phyloP scores from a whole-genome alignment of 2,113 vertebrate genomes.

The Etheostoma cragini region DNA sequence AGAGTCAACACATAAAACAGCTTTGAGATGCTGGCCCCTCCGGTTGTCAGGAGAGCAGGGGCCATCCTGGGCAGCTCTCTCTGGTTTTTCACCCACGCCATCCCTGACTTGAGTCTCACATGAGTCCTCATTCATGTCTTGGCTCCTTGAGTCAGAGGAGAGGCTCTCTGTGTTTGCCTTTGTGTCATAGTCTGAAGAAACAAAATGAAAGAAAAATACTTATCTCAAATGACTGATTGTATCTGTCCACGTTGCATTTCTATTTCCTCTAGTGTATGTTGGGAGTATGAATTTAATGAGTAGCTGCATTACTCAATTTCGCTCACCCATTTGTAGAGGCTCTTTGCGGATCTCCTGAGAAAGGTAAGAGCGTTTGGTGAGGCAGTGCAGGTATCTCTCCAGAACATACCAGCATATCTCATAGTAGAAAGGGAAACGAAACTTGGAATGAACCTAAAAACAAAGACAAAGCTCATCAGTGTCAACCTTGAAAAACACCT shows the following conservation, averaged over 20 bases:
- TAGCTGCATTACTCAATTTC: not conserved
- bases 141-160: conserved; percentile 89
- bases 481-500: not conserved
- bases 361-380: conserved; percentile 93
- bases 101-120: conserved; percentile 86
- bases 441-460: conserved; percentile 94
- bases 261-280: not conserved
- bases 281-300: too few species aligned
- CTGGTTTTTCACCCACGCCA: conserved; percentile 79
- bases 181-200: conserved; percentile 85
- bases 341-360: conserved; percentile 89
- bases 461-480: conserved; percentile 12
- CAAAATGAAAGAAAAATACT: not conserved
- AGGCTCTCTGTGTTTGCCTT: conserved; percentile 90
- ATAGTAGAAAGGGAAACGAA: conserved; percentile 98
- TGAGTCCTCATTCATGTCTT: conserved; percentile 93
- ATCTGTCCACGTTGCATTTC: not conserved
- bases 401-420: conserved; percentile 99
- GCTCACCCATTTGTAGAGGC: conserved; percentile 89
- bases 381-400: conserved; percentile 94
- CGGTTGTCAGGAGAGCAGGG: conserved; percentile 85
- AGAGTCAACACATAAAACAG: conserved; percentile 88
- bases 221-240: not conserved
- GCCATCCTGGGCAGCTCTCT: conserved; percentile 76
- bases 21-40: conserved; percentile 86